These are phyloP conservation scores for Cottus gobio DNA, from an alignment of 2,113 vertebrate genomes.

Conservation along the genomic window DNA sequence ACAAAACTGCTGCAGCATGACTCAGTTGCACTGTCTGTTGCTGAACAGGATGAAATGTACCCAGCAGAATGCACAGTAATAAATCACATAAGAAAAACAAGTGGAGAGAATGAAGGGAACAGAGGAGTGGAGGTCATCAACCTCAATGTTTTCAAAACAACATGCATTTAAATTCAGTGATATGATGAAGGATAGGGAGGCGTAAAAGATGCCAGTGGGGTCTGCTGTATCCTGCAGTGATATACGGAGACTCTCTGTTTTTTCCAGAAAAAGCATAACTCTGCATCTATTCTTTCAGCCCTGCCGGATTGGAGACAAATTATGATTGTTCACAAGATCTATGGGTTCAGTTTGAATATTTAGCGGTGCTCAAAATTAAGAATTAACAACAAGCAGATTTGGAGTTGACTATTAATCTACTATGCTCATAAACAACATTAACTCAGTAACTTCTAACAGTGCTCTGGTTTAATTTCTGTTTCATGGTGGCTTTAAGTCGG, in stretches of 20 bases:
- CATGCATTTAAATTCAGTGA: constrained; percentile 56
- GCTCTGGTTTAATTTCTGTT: constrained; percentile 16
- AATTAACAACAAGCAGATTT: constrained; percentile 62
- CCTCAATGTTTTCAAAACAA: constrained; percentile 58
- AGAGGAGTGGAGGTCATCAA: constrained; percentile 50
- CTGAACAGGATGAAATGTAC: constrained; percentile 43
- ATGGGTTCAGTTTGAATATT: constrained; percentile 45
- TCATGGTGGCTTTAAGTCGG: neutral
- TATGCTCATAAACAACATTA: constrained; percentile 53
- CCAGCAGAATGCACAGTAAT: constrained; percentile 42
- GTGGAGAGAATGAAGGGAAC: constrained; percentile 39
- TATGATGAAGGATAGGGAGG: constrained; percentile 29
- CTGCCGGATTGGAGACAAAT: constrained; percentile 43
- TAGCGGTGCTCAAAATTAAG: constrained; percentile 28
- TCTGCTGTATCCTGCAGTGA: constrained; percentile 22
- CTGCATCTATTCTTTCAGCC: constrained; percentile 42
- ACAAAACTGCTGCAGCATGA: constrained; percentile 72
- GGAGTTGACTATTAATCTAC: constrained; percentile 53
- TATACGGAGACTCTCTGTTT: constrained; percentile 1
- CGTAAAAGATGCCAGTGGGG: constrained; percentile 21
- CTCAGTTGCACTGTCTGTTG: constrained; percentile 64
- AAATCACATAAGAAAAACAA: constrained; percentile 60
- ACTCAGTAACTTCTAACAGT: constrained; percentile 11
- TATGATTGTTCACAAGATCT: constrained; percentile 61
- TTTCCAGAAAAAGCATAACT: constrained; percentile 32